A percentile compares a stretch with the other conserved stretches of the same genome.
Conservation (phyloP, 2,888 invertebrate genomes). For the Euplexia lucipara region DNA sequence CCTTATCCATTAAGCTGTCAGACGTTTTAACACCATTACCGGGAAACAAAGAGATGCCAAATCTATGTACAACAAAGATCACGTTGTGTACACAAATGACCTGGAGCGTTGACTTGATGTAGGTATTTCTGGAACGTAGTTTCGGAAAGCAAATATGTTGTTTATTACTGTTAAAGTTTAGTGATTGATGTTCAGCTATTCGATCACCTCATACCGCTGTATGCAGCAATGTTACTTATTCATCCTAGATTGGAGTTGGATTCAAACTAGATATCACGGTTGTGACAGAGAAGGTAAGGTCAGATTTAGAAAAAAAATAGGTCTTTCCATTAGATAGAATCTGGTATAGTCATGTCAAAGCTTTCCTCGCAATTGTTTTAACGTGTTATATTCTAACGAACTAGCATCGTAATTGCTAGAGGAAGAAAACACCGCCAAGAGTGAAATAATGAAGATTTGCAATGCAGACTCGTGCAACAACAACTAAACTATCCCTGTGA, state of each 20-base stretch:
- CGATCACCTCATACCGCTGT: not conserved
- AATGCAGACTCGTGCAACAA: slow-evolving; percentile 15
- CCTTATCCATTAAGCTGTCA: slow-evolving; percentile 42
- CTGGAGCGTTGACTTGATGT: slow-evolving; percentile 5
- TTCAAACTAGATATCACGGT: not conserved
- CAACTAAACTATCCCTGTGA: slow-evolving; percentile 1
- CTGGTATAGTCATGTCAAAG: not conserved
- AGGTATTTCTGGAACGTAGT: not conserved
- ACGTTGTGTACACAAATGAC: slow-evolving; percentile 1
- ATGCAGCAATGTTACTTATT: not conserved
- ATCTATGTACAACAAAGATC: slow-evolving; percentile 24
- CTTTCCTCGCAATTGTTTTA: not conserved
- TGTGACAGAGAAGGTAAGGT: not conserved
- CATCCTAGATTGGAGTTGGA: not conserved
- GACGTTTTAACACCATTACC: slow-evolving; percentile 23
- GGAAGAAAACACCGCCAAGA: not conserved
- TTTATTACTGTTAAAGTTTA: slow-evolving; percentile 6
- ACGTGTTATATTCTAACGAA: not conserved
- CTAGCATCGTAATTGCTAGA: not conserved
- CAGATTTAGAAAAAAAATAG: not conserved
- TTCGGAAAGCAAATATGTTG: slow-evolving; percentile 1
- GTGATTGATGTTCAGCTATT: slow-evolving; percentile 6
- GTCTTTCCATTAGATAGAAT: not conserved
- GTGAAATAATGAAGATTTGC: not conserved
- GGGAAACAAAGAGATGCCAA: slow-evolving; percentile 30